Base-by-base conservation (phyloP, 2,797 vertebrate species). In the Enteromius viviparus region DNA sequence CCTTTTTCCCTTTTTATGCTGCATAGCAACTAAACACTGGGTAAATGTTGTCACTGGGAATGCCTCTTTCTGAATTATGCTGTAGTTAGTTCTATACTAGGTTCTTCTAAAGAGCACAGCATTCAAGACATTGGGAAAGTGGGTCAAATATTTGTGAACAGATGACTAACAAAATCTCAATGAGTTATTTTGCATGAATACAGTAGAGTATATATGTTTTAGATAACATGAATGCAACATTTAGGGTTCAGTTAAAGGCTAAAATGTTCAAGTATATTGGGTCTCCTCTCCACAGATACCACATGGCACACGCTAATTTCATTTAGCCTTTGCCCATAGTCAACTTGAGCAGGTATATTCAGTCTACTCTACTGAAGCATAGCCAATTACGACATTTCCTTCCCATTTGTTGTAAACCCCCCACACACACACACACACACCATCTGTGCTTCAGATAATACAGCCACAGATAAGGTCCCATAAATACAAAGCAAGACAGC, bases 361-460 rank as follows among this genome's bases (percentile, higher is more conserved):
- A 88, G 87, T 90, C 88, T 86, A 83, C 82, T 89, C 85, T 82
- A 19, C 76, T 80, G 88, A 87, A 88, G 75, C 90, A 85, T 82
- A 40, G 85, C 90, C 81, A 87, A 92, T 93, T 92, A 93, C 87
- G 78, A 88, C 86, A 83, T 85, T 83, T 89, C 84, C 76, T 87
- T 87, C 83, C 85, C 84, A 75, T 91, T 92, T 90, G 88, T 89
- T 89, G 84, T 89, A 90, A 88, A 92, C 89, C 89, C 87, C 60
- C 5, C 51, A 2, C 17, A n/a, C 19, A 34, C 49, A 19, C 53
- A 11, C 9, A 47, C 64, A 77, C 81, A 87, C 89, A 87, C 93
- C 93, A 94, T 94, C 93, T 94, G 94, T 91, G 93, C 92, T 89
- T 90, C 89, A 91, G 90, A 93, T 92, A 89, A 90, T 87, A 91